Conservation (phyloP, 2,113 vertebrate genomes). For the Verasper variegatus region DNA sequence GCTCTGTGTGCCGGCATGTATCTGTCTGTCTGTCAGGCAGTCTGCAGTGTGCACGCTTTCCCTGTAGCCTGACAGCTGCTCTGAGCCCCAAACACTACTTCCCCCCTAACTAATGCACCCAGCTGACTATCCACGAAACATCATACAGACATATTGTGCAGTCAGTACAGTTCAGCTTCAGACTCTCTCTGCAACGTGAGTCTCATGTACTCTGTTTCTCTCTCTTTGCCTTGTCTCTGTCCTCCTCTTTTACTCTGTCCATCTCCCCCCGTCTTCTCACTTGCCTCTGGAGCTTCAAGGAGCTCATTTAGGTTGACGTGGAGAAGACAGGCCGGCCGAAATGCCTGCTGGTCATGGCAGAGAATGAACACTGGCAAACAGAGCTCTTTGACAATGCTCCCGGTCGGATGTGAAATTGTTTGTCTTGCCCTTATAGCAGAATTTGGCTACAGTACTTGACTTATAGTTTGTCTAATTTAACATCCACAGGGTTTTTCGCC, state of each 20-base stretch:
- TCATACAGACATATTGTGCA: conserved; percentile 62
- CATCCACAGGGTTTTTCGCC: conserved; percentile 21
- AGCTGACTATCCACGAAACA: conserved; percentile 57
- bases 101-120: conserved; percentile 58
- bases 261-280: conserved; percentile 24
- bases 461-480: conserved; percentile 37
- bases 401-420: conserved; percentile 46
- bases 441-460: conserved; percentile 43
- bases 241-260: conserved; percentile 26
- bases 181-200: conserved; percentile 25
- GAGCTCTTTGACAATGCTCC: conserved; percentile 60
- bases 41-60: conserved; percentile 31
- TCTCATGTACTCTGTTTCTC: conserved; percentile 31
- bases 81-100: conserved; percentile 53
- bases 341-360: conserved; percentile 58
- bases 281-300: conserved; percentile 40
- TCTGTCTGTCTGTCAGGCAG: conserved; percentile 43
- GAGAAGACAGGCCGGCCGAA: conserved; percentile 57
- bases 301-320: conserved; percentile 72
- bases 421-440: conserved; percentile 57
- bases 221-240: conserved; percentile 16
- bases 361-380: conserved; percentile 42
- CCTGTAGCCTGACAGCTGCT: conserved; percentile 71
- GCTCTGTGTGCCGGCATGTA: conserved; percentile 49
- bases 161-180: conserved; percentile 43